Conservation (phyloP, 1,140 invertebrate genomes). For the Oedothorax gibbosus region DNA sequence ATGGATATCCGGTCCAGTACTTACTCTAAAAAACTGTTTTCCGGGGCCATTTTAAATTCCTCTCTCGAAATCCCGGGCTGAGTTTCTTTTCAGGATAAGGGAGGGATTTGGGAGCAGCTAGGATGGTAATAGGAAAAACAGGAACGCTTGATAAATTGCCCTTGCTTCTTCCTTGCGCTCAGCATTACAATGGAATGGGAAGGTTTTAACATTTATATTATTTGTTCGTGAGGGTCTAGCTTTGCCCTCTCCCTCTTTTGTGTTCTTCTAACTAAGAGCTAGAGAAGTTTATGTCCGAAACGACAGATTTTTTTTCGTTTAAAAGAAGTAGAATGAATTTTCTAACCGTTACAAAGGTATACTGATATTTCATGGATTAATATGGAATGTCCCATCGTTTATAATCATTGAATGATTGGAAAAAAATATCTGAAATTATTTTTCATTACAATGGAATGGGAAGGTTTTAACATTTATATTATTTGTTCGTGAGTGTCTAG, state of each 20-base stretch:
- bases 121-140: conserved; percentile 26
- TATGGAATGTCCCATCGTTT: too few species aligned
- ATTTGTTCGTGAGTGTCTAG: too few species aligned
- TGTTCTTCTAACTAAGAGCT: neutral
- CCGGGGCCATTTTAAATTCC: neutral
- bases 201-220: conserved; percentile 36
- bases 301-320: neutral
- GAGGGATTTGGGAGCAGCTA: neutral
- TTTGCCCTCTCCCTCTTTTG: neutral
- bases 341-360: too few species aligned
- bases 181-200: neutral
- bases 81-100: neutral
- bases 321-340: too few species aligned
- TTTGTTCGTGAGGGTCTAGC: neutral
- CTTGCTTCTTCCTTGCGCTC: neutral
- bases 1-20: too few species aligned
- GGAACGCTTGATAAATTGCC: conserved; percentile 40
- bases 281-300: neutral
- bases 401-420: too few species aligned
- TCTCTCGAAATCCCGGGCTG: neutral
- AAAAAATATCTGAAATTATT: too few species aligned
- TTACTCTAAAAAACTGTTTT: neutral
- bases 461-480: too few species aligned
- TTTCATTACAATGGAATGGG: too few species aligned
- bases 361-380: too few species aligned